Evolutionary conservation across 2,113 vertebrate species (phyloP).

Genomic region (Alouatta palliata): DNA sequence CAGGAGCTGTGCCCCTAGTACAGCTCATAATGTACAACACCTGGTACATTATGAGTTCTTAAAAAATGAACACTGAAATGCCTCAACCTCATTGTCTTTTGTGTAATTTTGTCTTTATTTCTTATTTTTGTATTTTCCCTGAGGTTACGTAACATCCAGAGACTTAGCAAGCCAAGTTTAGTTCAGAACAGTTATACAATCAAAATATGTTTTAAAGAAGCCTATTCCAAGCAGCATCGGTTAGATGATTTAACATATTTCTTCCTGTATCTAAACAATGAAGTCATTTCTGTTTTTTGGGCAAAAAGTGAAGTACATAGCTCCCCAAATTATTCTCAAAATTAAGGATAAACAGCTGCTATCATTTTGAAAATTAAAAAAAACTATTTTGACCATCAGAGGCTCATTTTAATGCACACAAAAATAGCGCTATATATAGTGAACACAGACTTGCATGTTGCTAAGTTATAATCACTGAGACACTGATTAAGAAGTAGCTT

Average conservation of each 20-base stretch:
- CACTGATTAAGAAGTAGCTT: conserved; percentile 70
- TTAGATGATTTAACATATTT: conserved; percentile 73
- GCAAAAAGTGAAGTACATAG: conserved; percentile 48
- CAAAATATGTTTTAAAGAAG: conserved; percentile 73
- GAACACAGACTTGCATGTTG: conserved; percentile 52
- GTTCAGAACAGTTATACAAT: conserved; percentile 80
- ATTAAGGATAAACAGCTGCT: conserved; percentile 72
- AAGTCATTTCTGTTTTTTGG: conserved; percentile 71
- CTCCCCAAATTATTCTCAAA: conserved; percentile 64
- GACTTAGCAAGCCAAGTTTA: conserved; percentile 73
- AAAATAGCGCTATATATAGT: conserved; percentile 69
- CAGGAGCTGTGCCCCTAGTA: neutral
- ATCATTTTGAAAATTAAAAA: conserved; percentile 65
- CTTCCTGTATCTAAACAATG: conserved; percentile 70
- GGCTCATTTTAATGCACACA: conserved; percentile 60
- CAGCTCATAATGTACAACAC: too few species aligned
- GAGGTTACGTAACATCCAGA: conserved; percentile 68
- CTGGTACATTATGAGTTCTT: neutral
- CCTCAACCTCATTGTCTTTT: conserved; percentile 33
- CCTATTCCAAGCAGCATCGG: conserved; percentile 68
- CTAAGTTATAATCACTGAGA: conserved; percentile 74
- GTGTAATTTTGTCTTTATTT: conserved; percentile 59
- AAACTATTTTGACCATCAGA: conserved; percentile 67
- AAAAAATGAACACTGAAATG: neutral
- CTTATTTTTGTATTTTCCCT: conserved; percentile 68